Conservation (phyloP, 1,140 invertebrate genomes). For the Acromyrmex heyeri region DNA sequence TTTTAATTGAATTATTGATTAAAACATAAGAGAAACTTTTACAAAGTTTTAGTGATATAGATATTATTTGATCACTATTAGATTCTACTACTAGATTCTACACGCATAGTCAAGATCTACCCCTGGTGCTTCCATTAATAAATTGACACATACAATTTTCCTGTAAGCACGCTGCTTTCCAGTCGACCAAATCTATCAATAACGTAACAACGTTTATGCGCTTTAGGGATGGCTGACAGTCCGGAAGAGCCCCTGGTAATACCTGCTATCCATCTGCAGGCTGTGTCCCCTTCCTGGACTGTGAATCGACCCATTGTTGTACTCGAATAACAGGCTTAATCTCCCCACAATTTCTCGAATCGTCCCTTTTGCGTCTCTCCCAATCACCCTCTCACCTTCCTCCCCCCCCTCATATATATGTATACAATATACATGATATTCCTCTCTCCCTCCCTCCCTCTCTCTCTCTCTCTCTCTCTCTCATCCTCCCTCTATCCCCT, state of each 20-base stretch:
- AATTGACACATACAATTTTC: conserved; percentile 35
- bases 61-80: conserved; percentile 6
- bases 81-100: neutral
- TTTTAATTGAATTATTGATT: conserved; percentile 14
- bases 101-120: neutral
- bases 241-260: conserved; percentile 55
- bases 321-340: conserved; percentile 80
- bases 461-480: neutral
- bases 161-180: conserved; percentile 17
- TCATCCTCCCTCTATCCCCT: neutral
- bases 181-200: conserved; percentile 46
- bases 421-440: too few relatives aligned
- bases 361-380: conserved; percentile 67
- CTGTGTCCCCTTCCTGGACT: conserved; percentile 65
- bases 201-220: conserved; percentile 47
- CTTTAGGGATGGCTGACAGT: conserved; percentile 32
- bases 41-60: neutral
- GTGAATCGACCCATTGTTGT: conserved; percentile 78
- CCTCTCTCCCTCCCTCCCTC: neutral
- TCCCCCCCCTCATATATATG: neutral
- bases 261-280: conserved; percentile 71
- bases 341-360: conserved; percentile 79
- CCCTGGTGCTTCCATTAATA: conserved; percentile 23
- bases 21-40: neutral
- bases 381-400: neutral